A percentile compares a stretch with the other conserved stretches of the same genome.
Conservation (phyloP, 2,797 vertebrate genomes). For the Fringilla coelebs region DNA sequence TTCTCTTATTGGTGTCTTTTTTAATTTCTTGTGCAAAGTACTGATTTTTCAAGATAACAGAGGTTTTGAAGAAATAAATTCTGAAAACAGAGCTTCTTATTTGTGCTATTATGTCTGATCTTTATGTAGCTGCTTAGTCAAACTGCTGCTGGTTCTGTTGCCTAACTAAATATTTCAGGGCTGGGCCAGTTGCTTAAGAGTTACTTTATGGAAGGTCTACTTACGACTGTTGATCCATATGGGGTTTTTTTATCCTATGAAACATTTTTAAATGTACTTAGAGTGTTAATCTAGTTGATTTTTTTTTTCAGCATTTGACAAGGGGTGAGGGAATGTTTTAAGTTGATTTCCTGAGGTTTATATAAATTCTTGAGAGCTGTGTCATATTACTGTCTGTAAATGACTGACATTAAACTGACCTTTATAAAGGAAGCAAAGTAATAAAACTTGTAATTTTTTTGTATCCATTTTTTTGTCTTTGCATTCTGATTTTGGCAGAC, state of each 20-base stretch:
- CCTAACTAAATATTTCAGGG: neutral
- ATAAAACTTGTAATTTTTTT: neutral
- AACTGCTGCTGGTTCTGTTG: neutral
- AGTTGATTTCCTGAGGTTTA: neutral
- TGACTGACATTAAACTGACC: conserved; percentile 46
- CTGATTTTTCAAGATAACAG: neutral
- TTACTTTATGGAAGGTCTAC: neutral
- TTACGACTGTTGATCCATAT: neutral
- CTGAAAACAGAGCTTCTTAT: neutral
- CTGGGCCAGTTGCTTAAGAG: neutral
- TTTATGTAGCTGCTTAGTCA: neutral
- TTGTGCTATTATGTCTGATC: neutral
- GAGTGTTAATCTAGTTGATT: neutral
- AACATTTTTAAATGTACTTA: neutral
- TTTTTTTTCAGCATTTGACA: neutral
- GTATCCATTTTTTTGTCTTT: neutral
- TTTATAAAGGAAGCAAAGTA: conserved; percentile 22
- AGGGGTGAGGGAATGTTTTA: neutral
- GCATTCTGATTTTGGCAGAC: neutral
- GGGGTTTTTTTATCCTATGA: neutral
- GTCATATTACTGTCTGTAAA: conserved; percentile 35
- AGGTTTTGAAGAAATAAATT: neutral
- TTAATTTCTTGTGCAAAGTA: neutral
- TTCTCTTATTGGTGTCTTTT: neutral
- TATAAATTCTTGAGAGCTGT: conserved; percentile 31